phyloP scores from a whole-genome alignment of 1,140 invertebrate species.

The Samia ricini region DNA sequence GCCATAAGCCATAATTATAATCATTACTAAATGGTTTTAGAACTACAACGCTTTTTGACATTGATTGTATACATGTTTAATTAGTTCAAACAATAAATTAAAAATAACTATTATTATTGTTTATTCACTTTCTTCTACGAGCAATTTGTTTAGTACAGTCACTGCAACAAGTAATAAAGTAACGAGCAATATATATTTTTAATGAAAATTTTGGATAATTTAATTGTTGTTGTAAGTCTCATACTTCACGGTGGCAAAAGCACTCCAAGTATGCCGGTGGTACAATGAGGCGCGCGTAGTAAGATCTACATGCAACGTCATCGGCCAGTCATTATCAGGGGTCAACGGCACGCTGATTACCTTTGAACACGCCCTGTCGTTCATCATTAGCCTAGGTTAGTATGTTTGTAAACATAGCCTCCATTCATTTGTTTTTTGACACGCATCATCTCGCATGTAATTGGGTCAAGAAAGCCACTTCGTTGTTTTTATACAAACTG shows the following conservation, averaged over 20 bases:
- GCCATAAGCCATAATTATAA: too few relatives aligned
- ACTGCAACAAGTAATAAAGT: too few relatives aligned
- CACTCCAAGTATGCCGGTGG: constrained; percentile 6
- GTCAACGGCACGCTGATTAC: constrained; percentile 72
- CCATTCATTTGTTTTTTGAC: constrained; percentile 47
- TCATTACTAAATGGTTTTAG: too few relatives aligned
- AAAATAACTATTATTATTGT: too few relatives aligned
- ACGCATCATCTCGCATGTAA: constrained; percentile 35
- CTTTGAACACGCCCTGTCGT: constrained; percentile 65
- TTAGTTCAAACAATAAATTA: too few relatives aligned
- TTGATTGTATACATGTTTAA: too few relatives aligned
- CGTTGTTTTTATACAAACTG: not conserved
- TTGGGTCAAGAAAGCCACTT: constrained; percentile 27
- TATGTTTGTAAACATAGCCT: constrained; percentile 73
- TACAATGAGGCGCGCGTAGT: constrained; percentile 50
- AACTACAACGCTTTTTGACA: too few relatives aligned
- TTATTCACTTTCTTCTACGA: too few relatives aligned
- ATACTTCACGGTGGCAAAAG: not conserved
- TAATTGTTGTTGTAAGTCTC: not conserved
- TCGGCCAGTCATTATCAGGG: constrained; percentile 73
- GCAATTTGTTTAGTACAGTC: too few relatives aligned
- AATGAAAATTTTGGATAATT: too few relatives aligned
- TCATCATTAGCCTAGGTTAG: constrained; percentile 77
- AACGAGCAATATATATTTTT: too few relatives aligned
- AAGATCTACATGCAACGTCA: constrained; percentile 63